Conservation (phyloP, 2,888 invertebrate genomes). For the Stenodera caucasica region DNA sequence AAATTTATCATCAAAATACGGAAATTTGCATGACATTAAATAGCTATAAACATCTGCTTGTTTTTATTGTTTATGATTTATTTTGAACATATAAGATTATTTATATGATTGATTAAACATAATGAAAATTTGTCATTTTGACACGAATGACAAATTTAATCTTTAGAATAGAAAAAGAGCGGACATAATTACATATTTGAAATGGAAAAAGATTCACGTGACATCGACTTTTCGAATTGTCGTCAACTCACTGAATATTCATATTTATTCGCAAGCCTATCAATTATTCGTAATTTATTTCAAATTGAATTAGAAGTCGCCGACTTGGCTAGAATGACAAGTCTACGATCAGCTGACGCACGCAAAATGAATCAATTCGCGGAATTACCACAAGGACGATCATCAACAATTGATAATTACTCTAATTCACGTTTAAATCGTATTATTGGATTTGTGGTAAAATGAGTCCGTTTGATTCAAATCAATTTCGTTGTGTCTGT, state of each 20-base stretch:
- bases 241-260: neutral
- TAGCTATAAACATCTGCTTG: neutral
- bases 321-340: neutral
- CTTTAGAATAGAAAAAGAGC: too few species aligned
- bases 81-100: neutral
- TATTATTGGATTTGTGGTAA: neutral
- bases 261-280: too few species aligned
- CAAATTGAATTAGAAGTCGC: neutral
- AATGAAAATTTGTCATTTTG: neutral
- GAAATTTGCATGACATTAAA: neutral
- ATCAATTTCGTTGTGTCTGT: too few species aligned
- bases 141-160: neutral
- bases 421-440: slow-evolving; percentile 1
- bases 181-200: too few species aligned
- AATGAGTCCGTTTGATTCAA: slow-evolving; percentile 11
- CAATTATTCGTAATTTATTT: neutral
- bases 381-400: slow-evolving; percentile 39
- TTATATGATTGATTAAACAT: neutral
- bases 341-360: slow-evolving; percentile 39
- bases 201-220: neutral
- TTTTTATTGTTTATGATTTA: neutral
- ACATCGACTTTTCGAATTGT: neutral
- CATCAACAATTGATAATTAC: too few species aligned
- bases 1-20: neutral
- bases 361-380: slow-evolving; percentile 34